These are phyloP conservation scores for Silurus meridionalis DNA, from an alignment of 2,113 vertebrate species.

Conservation along the genomic window DNA sequence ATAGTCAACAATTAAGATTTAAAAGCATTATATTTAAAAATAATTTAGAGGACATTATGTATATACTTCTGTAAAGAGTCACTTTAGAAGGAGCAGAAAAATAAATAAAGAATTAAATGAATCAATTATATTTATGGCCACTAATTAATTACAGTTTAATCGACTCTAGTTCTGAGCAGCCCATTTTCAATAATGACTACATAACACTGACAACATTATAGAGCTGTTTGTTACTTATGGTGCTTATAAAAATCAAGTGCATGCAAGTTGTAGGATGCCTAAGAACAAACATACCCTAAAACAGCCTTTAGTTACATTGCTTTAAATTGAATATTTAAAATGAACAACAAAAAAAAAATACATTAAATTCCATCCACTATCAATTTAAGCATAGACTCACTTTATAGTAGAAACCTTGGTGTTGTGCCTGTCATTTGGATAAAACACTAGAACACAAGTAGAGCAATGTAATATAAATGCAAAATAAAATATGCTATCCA, in stretches of 20 bases:
- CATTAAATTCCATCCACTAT: not conserved
- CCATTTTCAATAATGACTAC: not conserved
- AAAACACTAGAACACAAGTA: not conserved
- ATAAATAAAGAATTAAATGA: not conserved
- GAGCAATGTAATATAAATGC: not conserved
- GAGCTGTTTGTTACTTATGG: not conserved
- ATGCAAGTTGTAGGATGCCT: not conserved
- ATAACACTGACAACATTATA: not conserved
- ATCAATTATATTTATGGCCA: not conserved
- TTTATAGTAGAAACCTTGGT: not conserved
- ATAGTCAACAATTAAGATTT: not conserved
- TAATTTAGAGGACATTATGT: not conserved
- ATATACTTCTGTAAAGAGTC: not conserved
- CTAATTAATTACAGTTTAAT: not conserved
- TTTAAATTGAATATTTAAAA: not conserved
- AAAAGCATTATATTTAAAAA: too few relatives aligned
- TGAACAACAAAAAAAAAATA: not conserved
- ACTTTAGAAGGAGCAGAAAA: not conserved
- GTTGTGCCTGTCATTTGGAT: not conserved
- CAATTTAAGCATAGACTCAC: not conserved
- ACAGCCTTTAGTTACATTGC: not conserved
- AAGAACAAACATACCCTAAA: not conserved
- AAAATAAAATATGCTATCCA: not conserved
- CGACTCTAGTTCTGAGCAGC: not conserved
- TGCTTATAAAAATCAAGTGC: not conserved